Evolutionary conservation across 92 coral and sea anemone genomes (phyloP).

Genomic region (Ricordea florida): DNA sequence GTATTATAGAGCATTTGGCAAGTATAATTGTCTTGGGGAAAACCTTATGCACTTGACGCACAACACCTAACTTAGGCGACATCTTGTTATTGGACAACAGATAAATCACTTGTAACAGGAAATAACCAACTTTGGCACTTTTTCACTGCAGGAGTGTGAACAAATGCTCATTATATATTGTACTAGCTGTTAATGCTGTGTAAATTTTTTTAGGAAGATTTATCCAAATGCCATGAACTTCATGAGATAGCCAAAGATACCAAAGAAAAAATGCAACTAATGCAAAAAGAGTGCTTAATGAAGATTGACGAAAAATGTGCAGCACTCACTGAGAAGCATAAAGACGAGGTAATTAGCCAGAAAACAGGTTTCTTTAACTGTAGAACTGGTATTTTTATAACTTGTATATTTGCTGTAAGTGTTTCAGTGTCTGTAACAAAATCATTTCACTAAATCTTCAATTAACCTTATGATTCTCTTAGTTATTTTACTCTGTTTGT

Average conservation of each 20-base stretch:
- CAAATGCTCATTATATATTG: no score
- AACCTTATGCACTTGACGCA: slow-evolving; percentile 44
- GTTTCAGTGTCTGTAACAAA: not conserved
- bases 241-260: slow-evolving; percentile 67
- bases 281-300: slow-evolving; percentile 62
- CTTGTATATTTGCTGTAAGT: not conserved
- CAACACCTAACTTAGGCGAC: slow-evolving; percentile 30
- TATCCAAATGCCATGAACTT: slow-evolving; percentile 63
- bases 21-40: slow-evolving; percentile 6
- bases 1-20: no score
- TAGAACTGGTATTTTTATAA: not conserved
- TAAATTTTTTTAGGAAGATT: slow-evolving; percentile 46
- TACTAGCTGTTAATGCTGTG: no score
- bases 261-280: slow-evolving; percentile 58
- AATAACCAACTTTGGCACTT: no score
- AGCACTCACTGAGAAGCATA: slow-evolving; percentile 68
- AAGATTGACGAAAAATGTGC: slow-evolving; percentile 67
- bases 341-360: slow-evolving; percentile 38
- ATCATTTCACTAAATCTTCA: not conserved
- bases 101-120: no score
- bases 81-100: no score
- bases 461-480: no score
- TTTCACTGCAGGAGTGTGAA: no score
- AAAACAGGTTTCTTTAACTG: not conserved
- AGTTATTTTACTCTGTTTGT: not conserved